phyloP scores from a whole-genome alignment of 1,140 invertebrate genomes.

The Rhagoletis zephyria region DNA sequence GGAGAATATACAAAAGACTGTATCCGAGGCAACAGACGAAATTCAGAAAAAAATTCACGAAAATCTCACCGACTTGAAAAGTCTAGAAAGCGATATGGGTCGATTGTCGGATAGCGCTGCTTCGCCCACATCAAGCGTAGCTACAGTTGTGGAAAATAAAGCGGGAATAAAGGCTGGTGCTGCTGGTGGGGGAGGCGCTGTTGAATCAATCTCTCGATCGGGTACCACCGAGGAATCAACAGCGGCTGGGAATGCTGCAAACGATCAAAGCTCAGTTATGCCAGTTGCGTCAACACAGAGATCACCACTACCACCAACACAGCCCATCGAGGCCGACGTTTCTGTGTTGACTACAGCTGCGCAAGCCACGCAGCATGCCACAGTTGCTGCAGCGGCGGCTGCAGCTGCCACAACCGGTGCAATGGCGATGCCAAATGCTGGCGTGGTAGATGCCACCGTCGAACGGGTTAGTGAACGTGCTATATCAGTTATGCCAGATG shows the following conservation, averaged over 20 bases:
- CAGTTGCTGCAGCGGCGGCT: slow-evolving; percentile 22
- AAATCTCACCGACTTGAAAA: slow-evolving; percentile 68
- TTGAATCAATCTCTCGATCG: slow-evolving; percentile 61
- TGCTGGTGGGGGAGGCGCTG: neutral
- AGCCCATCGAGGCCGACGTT: slow-evolving; percentile 70
- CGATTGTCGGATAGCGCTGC: slow-evolving; percentile 56
- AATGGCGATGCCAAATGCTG: slow-evolving; percentile 39
- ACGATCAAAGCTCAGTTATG: slow-evolving; percentile 48
- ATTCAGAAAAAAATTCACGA: slow-evolving; percentile 70
- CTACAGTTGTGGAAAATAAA: slow-evolving; percentile 61
- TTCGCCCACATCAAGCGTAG: slow-evolving; percentile 64
- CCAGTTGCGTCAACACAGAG: slow-evolving; percentile 61
- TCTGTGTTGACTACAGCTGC: slow-evolving; percentile 64
- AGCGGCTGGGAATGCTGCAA: neutral
- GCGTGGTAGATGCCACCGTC: slow-evolving; percentile 21
- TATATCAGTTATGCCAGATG: slow-evolving; percentile 65
- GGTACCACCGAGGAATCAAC: neutral
- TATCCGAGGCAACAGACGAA: slow-evolving; percentile 67
- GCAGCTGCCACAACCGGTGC: slow-evolving; percentile 8
- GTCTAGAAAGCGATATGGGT: slow-evolving; percentile 65
- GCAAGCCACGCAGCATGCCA: slow-evolving; percentile 19
- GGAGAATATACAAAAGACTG: slow-evolving; percentile 67
- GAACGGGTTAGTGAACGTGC: slow-evolving; percentile 62
- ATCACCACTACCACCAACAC: slow-evolving; percentile 67
- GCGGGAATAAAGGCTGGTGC: neutral